Conservation (phyloP, 2,113 vertebrate species). For the Tragelaphus buxtoni region DNA sequence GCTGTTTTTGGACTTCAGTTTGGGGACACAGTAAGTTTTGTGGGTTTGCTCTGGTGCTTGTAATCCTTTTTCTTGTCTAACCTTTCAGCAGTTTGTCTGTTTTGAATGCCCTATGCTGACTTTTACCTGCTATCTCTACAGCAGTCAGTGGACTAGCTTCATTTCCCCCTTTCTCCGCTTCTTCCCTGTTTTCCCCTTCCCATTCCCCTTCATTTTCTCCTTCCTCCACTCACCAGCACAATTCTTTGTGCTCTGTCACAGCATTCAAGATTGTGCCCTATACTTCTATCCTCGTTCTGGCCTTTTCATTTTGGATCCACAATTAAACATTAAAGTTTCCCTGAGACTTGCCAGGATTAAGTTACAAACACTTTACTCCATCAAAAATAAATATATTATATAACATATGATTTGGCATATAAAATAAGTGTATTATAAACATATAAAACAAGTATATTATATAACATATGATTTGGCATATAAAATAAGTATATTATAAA, state of each 20-base stretch:
- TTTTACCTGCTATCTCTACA: not conserved
- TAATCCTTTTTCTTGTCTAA: not conserved
- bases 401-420: not conserved
- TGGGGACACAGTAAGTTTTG: not conserved
- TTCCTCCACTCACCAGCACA: not conserved
- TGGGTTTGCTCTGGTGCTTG: not conserved
- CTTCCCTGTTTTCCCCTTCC: not conserved
- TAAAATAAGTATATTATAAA: no score
- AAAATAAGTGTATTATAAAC: no score
- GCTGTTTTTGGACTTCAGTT: not conserved
- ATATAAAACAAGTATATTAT: no score
- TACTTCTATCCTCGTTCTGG: not conserved
- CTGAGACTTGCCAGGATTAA: not conserved
- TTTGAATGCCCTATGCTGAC: not conserved
- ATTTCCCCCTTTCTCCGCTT: fast-evolving
- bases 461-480: no score
- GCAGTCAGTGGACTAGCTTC: not conserved
- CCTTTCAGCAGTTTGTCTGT: no score
- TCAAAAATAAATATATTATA: not conserved
- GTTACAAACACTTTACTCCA: not conserved
- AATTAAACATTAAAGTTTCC: not conserved
- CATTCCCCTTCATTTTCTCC: no score
- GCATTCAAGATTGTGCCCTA: not conserved
- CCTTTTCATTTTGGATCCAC: not conserved
- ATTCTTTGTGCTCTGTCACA: not conserved